Evolutionary conservation across 2,113 vertebrate species (phyloP), one percentile per base, ranked within the genome.

Genomic region (Dermatemys mawii): DNA sequence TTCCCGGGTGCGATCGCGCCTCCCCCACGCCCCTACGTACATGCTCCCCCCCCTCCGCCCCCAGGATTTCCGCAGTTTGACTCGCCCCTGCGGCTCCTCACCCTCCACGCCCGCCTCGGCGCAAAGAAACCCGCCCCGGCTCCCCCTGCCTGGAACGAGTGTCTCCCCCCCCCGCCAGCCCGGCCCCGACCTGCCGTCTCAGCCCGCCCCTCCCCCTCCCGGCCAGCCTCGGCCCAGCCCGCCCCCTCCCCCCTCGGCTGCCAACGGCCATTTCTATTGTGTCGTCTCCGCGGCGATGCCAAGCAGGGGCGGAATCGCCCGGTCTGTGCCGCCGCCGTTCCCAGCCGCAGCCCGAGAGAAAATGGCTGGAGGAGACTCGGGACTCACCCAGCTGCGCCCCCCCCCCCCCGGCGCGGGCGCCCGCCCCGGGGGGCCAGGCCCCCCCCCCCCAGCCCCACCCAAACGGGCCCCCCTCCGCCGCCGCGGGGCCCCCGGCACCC

Each of bases 201-300:
- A 73, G 53, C 83, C 94, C 54, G 86, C 89, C 13, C 84, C 51
- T 11, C 50, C n/a, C 41, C 8, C 70, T 6, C 7, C 35, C 84
- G 60, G 78, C 93, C 84, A 63, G 14, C 57, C 16, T 35, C 29
- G 29, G 53, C 85, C 75, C 53, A n/a, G n/a, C 81, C 86, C 81
- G 63, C 70, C 93, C 63, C 78, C 88, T 87, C 89, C 54, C 88
- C 54, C 88, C 81, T 89, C 76, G 44, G 55, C 92, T 70, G 89
- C 91, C 79, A 92, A 75, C 93, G 87, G 96, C 95, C 53, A 95
- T 94, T 95, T 94, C 97, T 88, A 97, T 97, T 97, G 96, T 98
- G 97, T 95, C 89, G 90, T 95, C 83, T 26, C 93, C 79, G 75
- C 73, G 81, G 87, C 85, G 73, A 80, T 91, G 92, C 92, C 84